Base-by-base conservation (phyloP, 2,797 vertebrate genomes). In the Poliocrania exsul region DNA sequence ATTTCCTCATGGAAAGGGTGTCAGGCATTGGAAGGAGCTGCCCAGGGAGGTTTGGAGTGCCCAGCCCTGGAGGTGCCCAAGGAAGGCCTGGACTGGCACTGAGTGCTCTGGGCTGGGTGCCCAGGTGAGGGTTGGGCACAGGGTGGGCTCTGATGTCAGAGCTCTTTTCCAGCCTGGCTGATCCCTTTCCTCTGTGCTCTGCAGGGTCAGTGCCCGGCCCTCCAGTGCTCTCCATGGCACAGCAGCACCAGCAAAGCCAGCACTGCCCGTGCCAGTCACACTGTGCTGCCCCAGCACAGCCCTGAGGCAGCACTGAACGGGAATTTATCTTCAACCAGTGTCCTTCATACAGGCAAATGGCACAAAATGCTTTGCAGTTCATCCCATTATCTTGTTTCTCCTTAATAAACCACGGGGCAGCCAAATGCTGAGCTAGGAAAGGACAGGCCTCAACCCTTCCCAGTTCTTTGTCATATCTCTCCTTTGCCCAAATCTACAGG, bases 311-410 rank as follows among this genome's bases (percentile, higher is more conserved):
- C 69, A 81, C 38, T 71, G 75, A 62, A 65, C 17, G 75, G 60
- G 35, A 64, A 49, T 91, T 95, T 93, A 64, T 95, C 90, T 93
- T 94, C 57, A 75, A 89, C 57, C 65, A 35, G 37, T 24, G 15
- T 40, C 35, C 95, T 90, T 74, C 56, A 40, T 51, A 31, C 58
- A 13, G 46, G 62, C 58, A 85, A 92, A 58, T 16, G 73, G n/a
- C 81, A 58, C 62, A 49, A 67, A 74, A 64, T 7, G 17, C 75
- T 84, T 40, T 1, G 24, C n/a, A 14, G 44, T 56, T 70, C 50
- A 58, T 91, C 88, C 82, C 44, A 56, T 88, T 81, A 70, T 67
- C 86, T 85, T 82, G 38, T 64, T 74, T 85, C 81, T 62, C 71
- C 50, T 66, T 61, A 58, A 71, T 17, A 44, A 84, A 85, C 56